Evolutionary conservation across 2,113 vertebrate species (phyloP).

Genomic region (Macaca mulatta): DNA sequence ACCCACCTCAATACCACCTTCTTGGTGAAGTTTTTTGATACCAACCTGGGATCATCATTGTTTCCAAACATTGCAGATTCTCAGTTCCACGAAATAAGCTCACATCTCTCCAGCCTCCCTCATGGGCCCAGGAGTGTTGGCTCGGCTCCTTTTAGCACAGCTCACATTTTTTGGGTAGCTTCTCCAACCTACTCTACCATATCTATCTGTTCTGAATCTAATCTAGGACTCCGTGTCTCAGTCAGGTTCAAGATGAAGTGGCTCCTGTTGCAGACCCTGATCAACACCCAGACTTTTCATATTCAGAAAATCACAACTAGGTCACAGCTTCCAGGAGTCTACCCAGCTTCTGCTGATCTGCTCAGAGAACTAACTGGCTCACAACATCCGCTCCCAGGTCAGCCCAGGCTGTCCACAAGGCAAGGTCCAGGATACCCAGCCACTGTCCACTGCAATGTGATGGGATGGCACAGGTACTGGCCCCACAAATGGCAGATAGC

Average conservation of each 20-base stretch:
- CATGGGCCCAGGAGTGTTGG: neutral
- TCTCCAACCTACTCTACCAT: neutral
- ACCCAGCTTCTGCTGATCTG: neutral
- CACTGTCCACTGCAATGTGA: neutral
- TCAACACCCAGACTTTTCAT: constrained; percentile 84
- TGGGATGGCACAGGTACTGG: neutral
- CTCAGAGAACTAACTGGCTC: neutral
- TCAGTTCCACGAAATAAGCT: neutral
- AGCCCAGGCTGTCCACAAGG: neutral
- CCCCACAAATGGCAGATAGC: neutral
- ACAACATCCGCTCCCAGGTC: neutral
- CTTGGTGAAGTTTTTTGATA: neutral
- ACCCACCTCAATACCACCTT: neutral
- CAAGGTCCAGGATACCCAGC: neutral
- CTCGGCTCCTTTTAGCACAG: neutral
- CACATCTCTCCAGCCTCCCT: neutral
- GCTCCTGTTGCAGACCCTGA: constrained; percentile 83
- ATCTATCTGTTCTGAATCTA: neutral
- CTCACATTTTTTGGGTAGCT: neutral
- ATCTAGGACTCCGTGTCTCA: constrained; percentile 62
- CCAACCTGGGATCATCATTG: neutral
- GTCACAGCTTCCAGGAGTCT: neutral
- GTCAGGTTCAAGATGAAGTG: constrained; percentile 81
- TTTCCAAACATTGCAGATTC: neutral
- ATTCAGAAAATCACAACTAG: constrained; percentile 79